These are phyloP conservation scores for Chrysopilus asiliformis DNA, from an alignment of 2,888 invertebrate genomes.

Conservation along the genomic window DNA sequence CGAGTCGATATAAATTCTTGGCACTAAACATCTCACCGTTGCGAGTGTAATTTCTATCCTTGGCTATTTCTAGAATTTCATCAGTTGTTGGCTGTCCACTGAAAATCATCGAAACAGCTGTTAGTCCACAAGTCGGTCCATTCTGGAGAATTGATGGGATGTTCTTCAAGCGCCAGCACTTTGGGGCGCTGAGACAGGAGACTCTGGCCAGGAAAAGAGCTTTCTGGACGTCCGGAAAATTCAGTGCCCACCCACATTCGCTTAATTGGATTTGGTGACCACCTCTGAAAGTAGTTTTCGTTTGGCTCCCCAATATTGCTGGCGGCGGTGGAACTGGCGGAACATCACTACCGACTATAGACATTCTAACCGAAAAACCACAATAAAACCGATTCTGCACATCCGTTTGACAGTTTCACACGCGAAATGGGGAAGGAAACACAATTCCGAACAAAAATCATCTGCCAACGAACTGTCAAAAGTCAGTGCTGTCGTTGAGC, in stretches of 20 bases:
- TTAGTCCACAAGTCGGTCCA: conserved; percentile 75
- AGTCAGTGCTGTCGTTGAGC: too few relatives aligned
- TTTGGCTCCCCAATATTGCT: too few relatives aligned
- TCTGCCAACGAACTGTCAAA: too few relatives aligned
- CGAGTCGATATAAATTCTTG: conserved; percentile 46
- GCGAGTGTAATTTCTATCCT: conserved; percentile 50
- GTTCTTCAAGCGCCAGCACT: conserved; percentile 36
- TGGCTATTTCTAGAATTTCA: conserved; percentile 48
- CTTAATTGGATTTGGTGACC: conserved; percentile 18
- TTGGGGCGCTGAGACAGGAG: conserved; percentile 39
- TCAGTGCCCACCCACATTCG: conserved; percentile 41
- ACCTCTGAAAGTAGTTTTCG: background rate
- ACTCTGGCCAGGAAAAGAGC: conserved; percentile 44
- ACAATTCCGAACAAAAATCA: too few relatives aligned
- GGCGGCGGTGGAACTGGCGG: background rate
- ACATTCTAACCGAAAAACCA: too few relatives aligned
- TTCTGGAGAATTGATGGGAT: conserved; percentile 27
- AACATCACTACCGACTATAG: too few relatives aligned
- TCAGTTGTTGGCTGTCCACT: conserved; percentile 43
- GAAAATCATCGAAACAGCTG: conserved; percentile 71
- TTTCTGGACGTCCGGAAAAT: conserved; percentile 43
- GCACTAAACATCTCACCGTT: conserved; percentile 86
- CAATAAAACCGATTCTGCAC: too few relatives aligned
- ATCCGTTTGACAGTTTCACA: background rate
- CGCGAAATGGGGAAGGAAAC: too few relatives aligned